Evolutionary conservation across 2,888 invertebrate genomes (phyloP).

Genomic region (Hydropsyche betteni): DNA sequence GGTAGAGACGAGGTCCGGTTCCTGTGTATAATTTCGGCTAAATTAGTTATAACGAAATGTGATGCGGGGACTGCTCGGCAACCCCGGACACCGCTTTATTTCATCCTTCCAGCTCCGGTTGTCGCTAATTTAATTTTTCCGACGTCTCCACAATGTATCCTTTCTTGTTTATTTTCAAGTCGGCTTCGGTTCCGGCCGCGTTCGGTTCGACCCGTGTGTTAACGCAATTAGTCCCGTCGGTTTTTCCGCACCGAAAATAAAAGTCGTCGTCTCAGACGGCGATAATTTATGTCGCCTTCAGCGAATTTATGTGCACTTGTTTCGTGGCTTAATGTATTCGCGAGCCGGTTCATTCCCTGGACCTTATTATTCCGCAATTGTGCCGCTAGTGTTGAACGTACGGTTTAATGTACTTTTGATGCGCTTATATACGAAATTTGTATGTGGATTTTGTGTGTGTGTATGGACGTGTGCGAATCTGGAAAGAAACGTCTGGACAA

Average conservation of each 20-base stretch:
- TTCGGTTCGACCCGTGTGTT: conserved; percentile 15
- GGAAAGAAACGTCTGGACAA: conserved; percentile 24
- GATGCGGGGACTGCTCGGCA: conserved; percentile 2
- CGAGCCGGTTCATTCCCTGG: conserved; percentile 12
- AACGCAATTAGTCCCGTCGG: conserved; percentile 24
- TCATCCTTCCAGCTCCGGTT: conserved; percentile 19
- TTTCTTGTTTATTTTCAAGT: not conserved
- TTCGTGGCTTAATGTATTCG: conserved; percentile 31
- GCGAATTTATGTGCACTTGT: conserved; percentile 37
- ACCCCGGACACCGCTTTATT: conserved; percentile 4
- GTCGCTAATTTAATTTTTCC: conserved; percentile 31
- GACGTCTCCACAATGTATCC: not conserved
- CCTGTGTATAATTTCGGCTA: conserved; percentile 18
- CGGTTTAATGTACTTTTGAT: no score
- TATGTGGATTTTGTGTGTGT: not conserved
- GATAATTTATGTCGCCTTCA: conserved; percentile 38
- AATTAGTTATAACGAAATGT: conserved; percentile 19
- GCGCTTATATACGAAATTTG: no score
- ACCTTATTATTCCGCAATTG: conserved; percentile 21
- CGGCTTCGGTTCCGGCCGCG: conserved; percentile 1
- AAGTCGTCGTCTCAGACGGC: conserved; percentile 12
- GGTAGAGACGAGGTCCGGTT: not conserved
- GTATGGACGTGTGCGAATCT: not conserved
- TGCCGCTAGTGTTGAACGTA: no score
- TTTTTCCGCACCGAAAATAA: conserved; percentile 30